Percentiles rank a stretch among this genome's conserved stretches.
Evolutionary conservation across 2,888 invertebrate genomes (phyloP).

Genomic region (Geotrupes spiniger): DNA sequence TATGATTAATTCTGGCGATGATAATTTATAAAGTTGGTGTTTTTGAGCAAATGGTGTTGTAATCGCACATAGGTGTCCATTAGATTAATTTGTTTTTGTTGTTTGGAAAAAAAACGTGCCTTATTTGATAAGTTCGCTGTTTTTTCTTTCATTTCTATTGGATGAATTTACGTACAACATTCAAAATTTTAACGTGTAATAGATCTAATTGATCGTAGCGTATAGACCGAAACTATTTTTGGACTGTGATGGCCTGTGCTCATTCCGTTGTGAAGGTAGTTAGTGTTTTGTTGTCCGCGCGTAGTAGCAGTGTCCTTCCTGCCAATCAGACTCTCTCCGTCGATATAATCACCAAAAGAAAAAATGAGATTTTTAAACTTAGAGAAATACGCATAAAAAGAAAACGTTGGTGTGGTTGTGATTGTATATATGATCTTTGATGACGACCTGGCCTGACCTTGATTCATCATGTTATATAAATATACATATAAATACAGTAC

Average conservation of each 20-base stretch:
- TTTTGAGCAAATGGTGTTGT: too few species aligned
- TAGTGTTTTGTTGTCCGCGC: conserved; percentile 36
- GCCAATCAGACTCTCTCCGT: conserved; percentile 42
- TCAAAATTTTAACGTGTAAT: conserved; percentile 8
- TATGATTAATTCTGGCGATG: too few species aligned
- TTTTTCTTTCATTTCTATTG: too few species aligned
- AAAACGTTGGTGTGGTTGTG: conserved; percentile 46
- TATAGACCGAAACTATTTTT: conserved; percentile 24
- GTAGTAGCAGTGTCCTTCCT: conserved; percentile 37
- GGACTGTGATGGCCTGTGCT: conserved; percentile 43
- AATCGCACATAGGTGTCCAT: too few species aligned
- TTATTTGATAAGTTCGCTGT: not conserved
- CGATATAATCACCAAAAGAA: conserved; percentile 28
- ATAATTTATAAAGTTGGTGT: too few species aligned
- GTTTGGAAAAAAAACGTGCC: not conserved
- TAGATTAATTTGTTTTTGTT: too few species aligned
- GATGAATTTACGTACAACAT: not conserved
- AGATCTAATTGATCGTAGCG: conserved; percentile 10
- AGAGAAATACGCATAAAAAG: conserved; percentile 13
- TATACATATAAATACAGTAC: conserved; percentile 43
- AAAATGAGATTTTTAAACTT: conserved; percentile 16
- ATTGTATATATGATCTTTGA: conserved; percentile 49
- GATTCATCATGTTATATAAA: conserved; percentile 46
- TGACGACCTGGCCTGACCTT: conserved; percentile 52
- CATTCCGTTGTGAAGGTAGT: conserved; percentile 39